These are phyloP conservation scores for Callinectes sapidus DNA, from an alignment of 2,888 invertebrate species.

Conservation along the genomic window DNA sequence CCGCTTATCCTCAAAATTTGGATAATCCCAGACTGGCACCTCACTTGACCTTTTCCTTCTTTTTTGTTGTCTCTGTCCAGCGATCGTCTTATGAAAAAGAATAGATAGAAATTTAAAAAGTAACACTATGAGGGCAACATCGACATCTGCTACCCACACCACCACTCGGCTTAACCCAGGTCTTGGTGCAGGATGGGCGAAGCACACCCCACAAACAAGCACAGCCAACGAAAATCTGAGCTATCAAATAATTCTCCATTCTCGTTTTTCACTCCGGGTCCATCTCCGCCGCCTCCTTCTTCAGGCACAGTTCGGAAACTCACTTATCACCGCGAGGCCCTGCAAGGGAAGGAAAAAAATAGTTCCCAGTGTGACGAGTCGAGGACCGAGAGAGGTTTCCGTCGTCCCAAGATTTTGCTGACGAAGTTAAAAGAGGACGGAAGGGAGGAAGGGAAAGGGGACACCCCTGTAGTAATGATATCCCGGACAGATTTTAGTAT, in stretches of 20 bases:
- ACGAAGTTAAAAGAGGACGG: slow-evolving; percentile 1
- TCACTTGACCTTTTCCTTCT: no score
- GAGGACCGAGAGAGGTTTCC: slow-evolving; percentile 37
- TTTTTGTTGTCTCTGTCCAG: no score
- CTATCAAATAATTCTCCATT: slow-evolving; percentile 49
- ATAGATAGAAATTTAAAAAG: no score
- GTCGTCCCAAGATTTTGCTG: background rate
- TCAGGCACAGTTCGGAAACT: slow-evolving; percentile 57
- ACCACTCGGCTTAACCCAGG: background rate
- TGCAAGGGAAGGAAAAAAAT: background rate
- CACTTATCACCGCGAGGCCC: slow-evolving; percentile 50
- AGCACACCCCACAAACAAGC: background rate
- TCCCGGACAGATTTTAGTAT: background rate
- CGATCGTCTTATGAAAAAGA: background rate
- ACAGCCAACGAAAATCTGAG: slow-evolving; percentile 23
- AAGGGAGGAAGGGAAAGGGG: slow-evolving; percentile 2
- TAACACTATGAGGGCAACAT: background rate
- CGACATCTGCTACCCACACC: background rate
- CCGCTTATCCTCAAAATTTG: no score
- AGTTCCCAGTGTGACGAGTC: background rate
- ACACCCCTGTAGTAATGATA: background rate
- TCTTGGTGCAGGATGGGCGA: background rate
- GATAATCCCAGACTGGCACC: background rate
- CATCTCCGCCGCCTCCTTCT: slow-evolving; percentile 43
- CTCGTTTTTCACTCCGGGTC: slow-evolving; percentile 41